Evolutionary conservation across 1,140 invertebrate species (phyloP), one percentile per base, ranked within the genome.

Genomic region (Trachymyrmex septentrionalis): DNA sequence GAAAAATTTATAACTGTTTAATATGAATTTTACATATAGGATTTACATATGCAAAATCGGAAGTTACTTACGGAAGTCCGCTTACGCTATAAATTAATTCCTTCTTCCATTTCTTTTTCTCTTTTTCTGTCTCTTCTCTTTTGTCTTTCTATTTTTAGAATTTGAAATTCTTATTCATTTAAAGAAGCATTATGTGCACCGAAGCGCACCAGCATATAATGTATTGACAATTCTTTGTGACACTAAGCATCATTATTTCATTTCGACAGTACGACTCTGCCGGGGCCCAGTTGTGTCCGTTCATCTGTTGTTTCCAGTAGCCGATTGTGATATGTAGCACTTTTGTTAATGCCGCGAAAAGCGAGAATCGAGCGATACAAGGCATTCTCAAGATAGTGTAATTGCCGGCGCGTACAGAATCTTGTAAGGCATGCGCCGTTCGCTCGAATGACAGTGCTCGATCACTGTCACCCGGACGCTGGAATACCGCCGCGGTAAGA

Each of bases 381-480:
- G 90, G 63, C 90, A 91, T 91, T 91, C 90, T 77, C 77, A 76
- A 92, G 92, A 92, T 92, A 92, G 90, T 90, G 88, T 92, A 92
- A 92, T 92, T 92, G 88, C 90, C 85, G 87, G 87, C 90, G 84
- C 88, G 86, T 92, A 91, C 91, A 92, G 91, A 91, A 92, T 88
- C 88, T 88, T 89, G 88, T 88, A 90, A 90, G 88, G 86, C 87
- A 91, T 92, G 90, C 88, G 86, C 69, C 77, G 87, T 82, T 80
- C 77, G 69, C 69, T 80, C 87, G 90, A 89, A 91, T 91, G 90
- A 91, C 90, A 91, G 90, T 91, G 82, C 90, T 91, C 90, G 88
- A 91, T 91, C 90, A 91, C 90, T 91, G 90, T 91, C 90, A 87
- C 64, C 85, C 86, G 61, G 66, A 77, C 76, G 82, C 59, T 69